phyloP scores from a whole-genome alignment of 2,888 invertebrate species.

The Reticulitermes lucifugus region DNA sequence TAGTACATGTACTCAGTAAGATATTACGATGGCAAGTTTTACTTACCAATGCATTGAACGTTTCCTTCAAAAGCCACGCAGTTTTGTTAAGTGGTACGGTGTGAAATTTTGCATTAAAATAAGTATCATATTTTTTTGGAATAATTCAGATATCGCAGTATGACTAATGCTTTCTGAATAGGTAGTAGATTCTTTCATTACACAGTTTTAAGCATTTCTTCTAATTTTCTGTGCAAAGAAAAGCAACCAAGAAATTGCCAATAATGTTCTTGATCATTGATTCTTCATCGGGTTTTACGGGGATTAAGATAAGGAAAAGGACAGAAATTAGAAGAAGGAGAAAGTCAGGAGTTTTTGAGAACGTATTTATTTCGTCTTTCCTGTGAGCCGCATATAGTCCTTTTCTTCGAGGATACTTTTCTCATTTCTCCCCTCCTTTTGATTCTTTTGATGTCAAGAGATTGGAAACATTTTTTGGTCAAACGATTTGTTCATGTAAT shows the following conservation, averaged over 20 bases:
- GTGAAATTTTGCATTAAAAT: too few relatives aligned
- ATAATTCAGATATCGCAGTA: too few relatives aligned
- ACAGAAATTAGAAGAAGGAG: conserved; percentile 16
- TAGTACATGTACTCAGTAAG: too few relatives aligned
- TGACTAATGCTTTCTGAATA: not conserved
- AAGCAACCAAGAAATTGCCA: conserved; percentile 23
- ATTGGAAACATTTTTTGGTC: conserved; percentile 49
- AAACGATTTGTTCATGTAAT: conserved; percentile 49
- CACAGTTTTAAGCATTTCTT: not conserved
- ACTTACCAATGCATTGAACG: too few relatives aligned
- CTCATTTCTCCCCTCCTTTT: not conserved
- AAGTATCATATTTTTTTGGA: too few relatives aligned
- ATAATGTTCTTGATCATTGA: conserved; percentile 42
- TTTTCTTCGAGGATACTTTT: not conserved
- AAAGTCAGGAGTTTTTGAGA: not conserved
- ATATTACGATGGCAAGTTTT: too few relatives aligned
- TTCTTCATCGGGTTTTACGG: conserved; percentile 43
- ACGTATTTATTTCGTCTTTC: conserved; percentile 24
- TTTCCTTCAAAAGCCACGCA: too few relatives aligned
- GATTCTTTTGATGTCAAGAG: conserved; percentile 40
- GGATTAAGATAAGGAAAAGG: conserved; percentile 25
- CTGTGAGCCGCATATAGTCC: not conserved
- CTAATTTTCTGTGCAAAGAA: conserved; percentile 25
- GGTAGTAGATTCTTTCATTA: not conserved
- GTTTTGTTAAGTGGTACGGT: too few relatives aligned